Evolutionary conservation across 2,113 vertebrate genomes (phyloP).

Genomic region (Ivindomyrus marchei): DNA sequence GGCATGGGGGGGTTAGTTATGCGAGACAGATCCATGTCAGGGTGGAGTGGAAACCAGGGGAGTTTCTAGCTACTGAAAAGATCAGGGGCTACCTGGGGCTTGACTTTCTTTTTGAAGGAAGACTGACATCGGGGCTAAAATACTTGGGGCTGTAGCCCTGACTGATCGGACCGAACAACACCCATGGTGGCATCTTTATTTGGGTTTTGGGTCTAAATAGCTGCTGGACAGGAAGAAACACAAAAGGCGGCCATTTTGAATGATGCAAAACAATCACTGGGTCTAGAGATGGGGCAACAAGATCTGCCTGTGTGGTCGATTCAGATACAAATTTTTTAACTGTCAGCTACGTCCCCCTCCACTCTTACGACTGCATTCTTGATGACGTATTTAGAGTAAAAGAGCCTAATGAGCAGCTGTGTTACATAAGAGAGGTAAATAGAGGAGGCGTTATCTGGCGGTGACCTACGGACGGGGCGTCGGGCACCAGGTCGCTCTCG

Average conservation of each 20-base stretch:
- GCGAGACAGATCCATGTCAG: background rate
- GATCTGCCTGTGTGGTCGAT: background rate
- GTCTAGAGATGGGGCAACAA: background rate
- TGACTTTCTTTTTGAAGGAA: too few species aligned
- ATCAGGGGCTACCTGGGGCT: too few species aligned
- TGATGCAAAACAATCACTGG: background rate
- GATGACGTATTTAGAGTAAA: background rate
- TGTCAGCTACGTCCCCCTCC: background rate
- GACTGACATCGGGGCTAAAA: too few species aligned
- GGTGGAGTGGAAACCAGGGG: background rate
- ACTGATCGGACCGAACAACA: background rate
- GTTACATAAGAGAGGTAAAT: background rate
- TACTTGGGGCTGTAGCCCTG: too few species aligned
- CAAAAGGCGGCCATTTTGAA: background rate
- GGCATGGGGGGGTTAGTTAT: background rate
- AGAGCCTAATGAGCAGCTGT: background rate
- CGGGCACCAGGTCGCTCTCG: constrained; percentile 74
- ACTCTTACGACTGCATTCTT: background rate
- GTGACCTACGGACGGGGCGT: constrained; percentile 77
- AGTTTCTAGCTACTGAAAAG: too few species aligned
- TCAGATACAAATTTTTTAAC: background rate
- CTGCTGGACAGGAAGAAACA: background rate
- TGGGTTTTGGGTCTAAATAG: background rate
- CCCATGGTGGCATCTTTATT: background rate
- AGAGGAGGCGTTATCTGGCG: background rate